Percentiles rank a stretch among this genome's conserved stretches.
Conservation (phyloP, 92 coral and sea anemone genomes). For the Bergia sp. region DNA sequence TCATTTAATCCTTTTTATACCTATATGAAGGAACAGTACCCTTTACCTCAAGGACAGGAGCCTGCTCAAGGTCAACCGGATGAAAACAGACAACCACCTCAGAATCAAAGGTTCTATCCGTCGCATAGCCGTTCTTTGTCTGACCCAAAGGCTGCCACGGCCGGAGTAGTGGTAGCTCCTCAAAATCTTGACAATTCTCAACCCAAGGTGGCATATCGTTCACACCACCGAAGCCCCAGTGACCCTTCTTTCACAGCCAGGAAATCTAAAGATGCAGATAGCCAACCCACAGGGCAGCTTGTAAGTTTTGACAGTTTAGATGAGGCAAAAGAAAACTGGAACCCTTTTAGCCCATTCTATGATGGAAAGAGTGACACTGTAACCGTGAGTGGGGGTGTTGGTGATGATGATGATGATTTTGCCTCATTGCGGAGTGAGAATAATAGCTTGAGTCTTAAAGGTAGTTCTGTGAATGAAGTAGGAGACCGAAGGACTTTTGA, state of each 20-base stretch:
- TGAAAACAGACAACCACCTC: conserved; percentile 45
- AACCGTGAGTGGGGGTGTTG: conserved; percentile 26
- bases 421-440: conserved; percentile 70
- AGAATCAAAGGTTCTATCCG: conserved; percentile 54
- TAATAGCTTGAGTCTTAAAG: neutral
- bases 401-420: conserved; percentile 72
- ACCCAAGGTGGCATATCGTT: conserved; percentile 34
- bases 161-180: conserved; percentile 37
- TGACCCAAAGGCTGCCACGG: conserved; percentile 74
- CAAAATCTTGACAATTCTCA: conserved; percentile 6
- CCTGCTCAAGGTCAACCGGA: conserved; percentile 19
- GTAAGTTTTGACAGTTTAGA: conserved; percentile 65
- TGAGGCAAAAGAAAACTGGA: conserved; percentile 73
- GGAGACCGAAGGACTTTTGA: conserved; percentile 10
- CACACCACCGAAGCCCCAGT: conserved; percentile 78
- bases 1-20: conserved; percentile 45
- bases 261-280: conserved; percentile 37
- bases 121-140: conserved; percentile 82
- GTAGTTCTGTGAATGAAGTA: conserved; percentile 18
- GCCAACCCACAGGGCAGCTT: conserved; percentile 53
- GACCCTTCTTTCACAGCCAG: conserved; percentile 69
- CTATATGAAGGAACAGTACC: conserved; percentile 27
- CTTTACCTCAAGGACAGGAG: neutral
- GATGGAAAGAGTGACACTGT: conserved; percentile 13
- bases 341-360: conserved; percentile 88